Evolutionary conservation across 2,797 vertebrate genomes (phyloP).

Genomic region (Synaphobranchus kaupii): DNA sequence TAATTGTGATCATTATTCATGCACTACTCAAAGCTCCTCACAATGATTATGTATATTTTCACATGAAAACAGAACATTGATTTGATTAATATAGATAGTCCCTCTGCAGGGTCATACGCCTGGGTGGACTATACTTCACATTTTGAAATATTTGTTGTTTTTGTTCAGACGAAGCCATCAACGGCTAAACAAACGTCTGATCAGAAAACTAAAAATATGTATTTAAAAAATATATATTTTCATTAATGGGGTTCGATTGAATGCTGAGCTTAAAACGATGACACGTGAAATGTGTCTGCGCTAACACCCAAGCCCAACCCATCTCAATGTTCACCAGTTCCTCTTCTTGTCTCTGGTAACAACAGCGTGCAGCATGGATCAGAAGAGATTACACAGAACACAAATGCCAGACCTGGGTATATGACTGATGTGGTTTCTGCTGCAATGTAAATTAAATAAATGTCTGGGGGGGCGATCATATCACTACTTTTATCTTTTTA

Average conservation of each 20-base stretch:
- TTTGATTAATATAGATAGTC: background rate
- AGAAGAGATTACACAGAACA: no score
- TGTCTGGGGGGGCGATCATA: no score
- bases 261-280: background rate
- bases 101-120: background rate
- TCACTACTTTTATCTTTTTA: no score
- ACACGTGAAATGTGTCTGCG: background rate
- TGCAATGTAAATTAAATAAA: background rate
- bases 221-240: no score
- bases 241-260: background rate
- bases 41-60: background rate
- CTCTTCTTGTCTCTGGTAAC: background rate
- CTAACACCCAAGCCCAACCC: background rate
- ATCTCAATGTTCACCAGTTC: background rate
- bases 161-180: background rate
- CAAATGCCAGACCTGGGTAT: background rate
- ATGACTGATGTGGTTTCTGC: background rate
- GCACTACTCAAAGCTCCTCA: background rate
- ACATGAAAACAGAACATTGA: background rate
- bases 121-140: background rate
- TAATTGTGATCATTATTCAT: background rate
- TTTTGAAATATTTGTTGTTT: background rate
- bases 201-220: background rate
- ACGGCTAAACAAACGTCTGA: background rate
- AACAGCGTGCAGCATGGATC: no score